Evolutionary conservation across 2,113 vertebrate species (phyloP), one percentile per base, ranked within the genome.

Genomic region (Megaceryle maxima): DNA sequence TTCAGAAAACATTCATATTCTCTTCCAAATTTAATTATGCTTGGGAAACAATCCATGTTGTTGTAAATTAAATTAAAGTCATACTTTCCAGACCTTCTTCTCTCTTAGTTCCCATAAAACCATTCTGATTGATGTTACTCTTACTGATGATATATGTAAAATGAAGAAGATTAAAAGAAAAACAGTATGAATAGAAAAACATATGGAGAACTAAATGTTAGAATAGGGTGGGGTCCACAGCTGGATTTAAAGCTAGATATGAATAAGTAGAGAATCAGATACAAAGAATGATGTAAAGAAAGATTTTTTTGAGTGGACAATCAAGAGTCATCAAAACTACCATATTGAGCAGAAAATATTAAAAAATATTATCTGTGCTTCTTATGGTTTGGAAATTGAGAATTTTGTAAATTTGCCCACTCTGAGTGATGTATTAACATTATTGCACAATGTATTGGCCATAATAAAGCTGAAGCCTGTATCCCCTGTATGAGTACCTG

Each of bases 1-100:
- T 91, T 53, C 55, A 67, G 44, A 81, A 94, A 94, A 89, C 22
- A 60, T 72, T 63, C 16, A 55, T 67, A 67, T n/a, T 59, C 6
- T 70, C 39, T 78, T 87, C 51, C 9, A 82, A 74, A 87, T 84
- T 44, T 74, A 67, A 75, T 83, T 90, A 50, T 28, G 13, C 37
- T 70, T n/a, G 41, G 50, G 48, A 93, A 83, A 85, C 37, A 51
- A 50, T 22, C 16, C 59, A 26, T n/a, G 13, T 24, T 84, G 20
- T 44, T 74, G 17, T n/a, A 83, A 73, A 19, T 37, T 46, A 66
- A 81, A 90, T 67, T 63, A 6, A 28, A 37, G 26, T 74, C 13
- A 37, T 18, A 63, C 11, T 56, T 83, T 59, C 44, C 25, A 90
- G 41, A 66, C 13, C 4, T 10, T 72, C 20, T 35, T 82, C 74